phyloP scores from a whole-genome alignment of 1,140 invertebrate genomes.

The Trichonephila clavipes region DNA sequence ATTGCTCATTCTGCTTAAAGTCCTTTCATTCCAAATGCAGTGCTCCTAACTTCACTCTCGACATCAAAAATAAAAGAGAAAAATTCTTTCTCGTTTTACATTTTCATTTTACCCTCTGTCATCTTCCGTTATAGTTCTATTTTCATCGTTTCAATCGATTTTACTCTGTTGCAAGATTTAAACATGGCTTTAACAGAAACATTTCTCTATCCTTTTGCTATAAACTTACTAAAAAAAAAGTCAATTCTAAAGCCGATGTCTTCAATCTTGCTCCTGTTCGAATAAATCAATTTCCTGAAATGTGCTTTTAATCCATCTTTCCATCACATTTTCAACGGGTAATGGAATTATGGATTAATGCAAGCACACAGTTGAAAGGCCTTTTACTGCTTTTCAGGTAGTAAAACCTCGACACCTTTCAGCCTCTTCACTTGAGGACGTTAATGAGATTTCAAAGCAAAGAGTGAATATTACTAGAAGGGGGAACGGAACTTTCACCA shows the following conservation, averaged over 20 bases:
- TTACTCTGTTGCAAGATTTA: too few relatives aligned
- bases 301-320: constrained; percentile 38
- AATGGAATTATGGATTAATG: constrained; percentile 64
- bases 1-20: too few relatives aligned
- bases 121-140: too few relatives aligned
- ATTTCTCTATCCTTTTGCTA: not conserved
- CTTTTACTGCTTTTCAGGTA: constrained; percentile 21
- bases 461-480: constrained; percentile 38
- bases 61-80: too few relatives aligned
- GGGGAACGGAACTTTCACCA: not conserved
- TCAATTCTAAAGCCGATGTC: not conserved
- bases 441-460: constrained; percentile 49
- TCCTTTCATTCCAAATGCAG: too few relatives aligned
- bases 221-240: not conserved
- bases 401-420: not conserved
- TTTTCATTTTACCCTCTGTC: too few relatives aligned
- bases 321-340: not conserved
- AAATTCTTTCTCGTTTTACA: too few relatives aligned
- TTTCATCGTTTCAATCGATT: too few relatives aligned
- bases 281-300: not conserved
- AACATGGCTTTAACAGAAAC: too few relatives aligned
- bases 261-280: not conserved
- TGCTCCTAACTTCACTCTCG: too few relatives aligned
- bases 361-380: constrained; percentile 27
- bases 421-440: not conserved